phyloP scores from a whole-genome alignment of 2,113 vertebrate genomes.

The Stegostoma tigrinum region DNA sequence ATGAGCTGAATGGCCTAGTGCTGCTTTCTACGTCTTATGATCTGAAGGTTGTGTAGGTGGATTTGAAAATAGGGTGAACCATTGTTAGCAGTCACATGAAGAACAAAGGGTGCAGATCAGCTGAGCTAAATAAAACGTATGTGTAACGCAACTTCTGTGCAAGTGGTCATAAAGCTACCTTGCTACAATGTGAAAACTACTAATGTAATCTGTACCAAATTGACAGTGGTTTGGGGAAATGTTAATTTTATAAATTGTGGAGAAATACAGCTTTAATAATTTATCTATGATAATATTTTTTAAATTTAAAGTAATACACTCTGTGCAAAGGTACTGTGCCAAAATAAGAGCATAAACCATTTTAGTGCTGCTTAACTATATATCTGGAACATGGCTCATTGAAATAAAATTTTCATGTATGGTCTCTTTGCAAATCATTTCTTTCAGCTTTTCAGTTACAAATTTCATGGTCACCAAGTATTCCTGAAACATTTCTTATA shows the following conservation, averaged over 20 bases:
- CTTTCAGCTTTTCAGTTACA: too few relatives aligned
- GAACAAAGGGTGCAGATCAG: not conserved
- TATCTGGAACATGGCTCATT: constrained; percentile 48
- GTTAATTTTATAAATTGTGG: constrained; percentile 25
- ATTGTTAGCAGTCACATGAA: not conserved
- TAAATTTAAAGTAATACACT: constrained; percentile 33
- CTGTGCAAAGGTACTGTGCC: constrained; percentile 45
- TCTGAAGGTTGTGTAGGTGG: not conserved
- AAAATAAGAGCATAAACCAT: constrained; percentile 47
- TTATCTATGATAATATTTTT: constrained; percentile 36
- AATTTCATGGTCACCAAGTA: too few relatives aligned
- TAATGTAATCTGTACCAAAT: not conserved
- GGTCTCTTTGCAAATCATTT: constrained; percentile 41
- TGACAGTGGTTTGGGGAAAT: not conserved
- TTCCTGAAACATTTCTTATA: too few relatives aligned
- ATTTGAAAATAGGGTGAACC: not conserved
- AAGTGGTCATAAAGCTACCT: not conserved
- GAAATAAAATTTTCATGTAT: constrained; percentile 52
- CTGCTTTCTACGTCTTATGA: too few relatives aligned
- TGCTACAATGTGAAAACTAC: not conserved
- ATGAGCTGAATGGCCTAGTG: too few relatives aligned
- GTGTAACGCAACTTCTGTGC: not conserved
- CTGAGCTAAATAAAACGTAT: not conserved
- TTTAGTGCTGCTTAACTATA: constrained; percentile 48
- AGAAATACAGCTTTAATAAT: constrained; percentile 21